Evolutionary conservation across 2,888 invertebrate species (phyloP), one percentile per base, ranked within the genome.

Genomic region (Microctonus aethiopoides): DNA sequence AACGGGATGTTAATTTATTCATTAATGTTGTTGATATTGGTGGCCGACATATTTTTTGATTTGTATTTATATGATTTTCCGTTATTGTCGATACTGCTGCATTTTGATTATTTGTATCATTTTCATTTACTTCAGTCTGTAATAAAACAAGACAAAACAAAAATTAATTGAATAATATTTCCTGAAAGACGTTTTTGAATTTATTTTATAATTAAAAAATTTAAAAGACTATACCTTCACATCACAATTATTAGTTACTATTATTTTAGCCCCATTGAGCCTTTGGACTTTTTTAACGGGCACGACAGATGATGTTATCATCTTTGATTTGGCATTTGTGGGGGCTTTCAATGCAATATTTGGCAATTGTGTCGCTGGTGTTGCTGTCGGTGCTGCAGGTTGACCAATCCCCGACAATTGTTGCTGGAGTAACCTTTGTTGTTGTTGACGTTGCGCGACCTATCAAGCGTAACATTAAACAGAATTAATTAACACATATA

Each of bases 381-480:
- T 81, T 54, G 83, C 84, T 41, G 80, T 75, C 39, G 82, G 82
- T 62, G 84, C 79, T 52, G 82, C 74, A 51, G 82, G 80, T 51
- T 79, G 73, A 41, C 78, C 71, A 60, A 77, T 82, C 29, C 79
- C 83, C 72, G 85, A 81, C 70, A 87, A 84, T 76, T 90, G 90
- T 76, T 90, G 89, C 56, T 89, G 87, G 59, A 90, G 82, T 69
- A 91, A 89, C 79, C 90, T 88, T 73, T 88, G 88, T 72, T 89
- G 90, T 78, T 91, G 91, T 80, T 92, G 93, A 1, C 92, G 89
- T 78, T 93, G 92, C 0, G 91, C 91, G 71, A 92, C 91, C 92
- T 92, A 80, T 57, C 70, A 11, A 39, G 32, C 36, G 46, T 57
- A 26, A 20, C 36, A 64, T 65, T 20, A 9, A 32, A 51, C 10